Evolutionary conservation across 2,797 vertebrate species (phyloP).

Genomic region (Micropoecilia bifurca): DNA sequence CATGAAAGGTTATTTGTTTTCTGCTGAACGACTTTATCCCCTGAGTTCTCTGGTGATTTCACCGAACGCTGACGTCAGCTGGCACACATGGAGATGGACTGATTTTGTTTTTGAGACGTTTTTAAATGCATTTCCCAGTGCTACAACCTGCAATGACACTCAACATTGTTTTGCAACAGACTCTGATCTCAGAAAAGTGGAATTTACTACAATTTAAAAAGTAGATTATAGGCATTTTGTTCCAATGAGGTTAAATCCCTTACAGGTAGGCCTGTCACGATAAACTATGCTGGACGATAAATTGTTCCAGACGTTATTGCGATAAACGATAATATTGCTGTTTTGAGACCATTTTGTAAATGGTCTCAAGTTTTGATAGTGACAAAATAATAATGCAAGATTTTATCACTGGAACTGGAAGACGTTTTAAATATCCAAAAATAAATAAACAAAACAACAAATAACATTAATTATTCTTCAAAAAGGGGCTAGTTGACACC

Average conservation of each 20-base stretch:
- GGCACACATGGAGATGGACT: constrained; percentile 51
- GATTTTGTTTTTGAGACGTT: constrained; percentile 54
- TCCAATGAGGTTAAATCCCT: background rate
- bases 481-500: too few relatives aligned
- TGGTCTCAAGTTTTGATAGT: too few relatives aligned
- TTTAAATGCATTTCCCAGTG: constrained; percentile 46
- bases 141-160: constrained; percentile 10
- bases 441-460: too few relatives aligned
- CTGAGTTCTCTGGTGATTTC: constrained; percentile 57
- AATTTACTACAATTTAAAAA: background rate
- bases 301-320: too few relatives aligned
- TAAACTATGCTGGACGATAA: too few relatives aligned
- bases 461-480: too few relatives aligned
- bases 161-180: background rate
- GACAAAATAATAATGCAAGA: too few relatives aligned
- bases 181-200: background rate
- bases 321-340: too few relatives aligned
- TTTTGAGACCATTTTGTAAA: too few relatives aligned
- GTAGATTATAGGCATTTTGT: background rate
- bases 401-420: too few relatives aligned
- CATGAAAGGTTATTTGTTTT: constrained; percentile 82
- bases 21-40: constrained; percentile 75
- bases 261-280: background rate
- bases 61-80: constrained; percentile 71
- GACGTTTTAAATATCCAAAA: too few relatives aligned